Evolutionary conservation across 37 sponge, comb jelly and placozoan species (phyloP).

Genomic region (Lycopodina hypogea): DNA sequence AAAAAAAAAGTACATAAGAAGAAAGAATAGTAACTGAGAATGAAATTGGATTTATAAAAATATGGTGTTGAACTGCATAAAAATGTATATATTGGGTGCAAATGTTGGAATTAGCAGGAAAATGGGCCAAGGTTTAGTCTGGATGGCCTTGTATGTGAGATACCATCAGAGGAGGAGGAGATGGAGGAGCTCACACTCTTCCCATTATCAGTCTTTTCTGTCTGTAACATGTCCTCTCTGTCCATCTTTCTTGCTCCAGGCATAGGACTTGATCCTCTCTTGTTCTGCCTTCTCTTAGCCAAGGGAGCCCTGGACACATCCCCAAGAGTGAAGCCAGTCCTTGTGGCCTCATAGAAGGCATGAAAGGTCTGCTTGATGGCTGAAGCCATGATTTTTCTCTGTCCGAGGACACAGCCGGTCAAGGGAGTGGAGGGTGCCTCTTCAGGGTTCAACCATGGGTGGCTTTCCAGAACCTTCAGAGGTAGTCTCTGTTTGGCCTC

Average conservation of each 20-base stretch:
- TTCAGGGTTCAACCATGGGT: constrained; percentile 73
- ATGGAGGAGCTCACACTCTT: neutral
- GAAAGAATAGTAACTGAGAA: too few species aligned
- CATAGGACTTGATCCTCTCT: constrained; percentile 19
- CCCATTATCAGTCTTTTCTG: neutral
- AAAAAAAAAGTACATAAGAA: too few species aligned
- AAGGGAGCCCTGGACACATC: constrained; percentile 85
- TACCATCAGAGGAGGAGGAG: neutral
- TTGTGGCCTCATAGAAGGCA: constrained; percentile 73
- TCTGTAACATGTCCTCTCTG: too few species aligned
- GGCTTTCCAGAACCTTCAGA: constrained; percentile 38
- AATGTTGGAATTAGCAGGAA: neutral
- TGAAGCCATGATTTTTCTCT: constrained; percentile 37
- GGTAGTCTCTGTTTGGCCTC: constrained; percentile 74
- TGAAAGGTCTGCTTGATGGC: constrained; percentile 86
- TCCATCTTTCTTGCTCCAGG: neutral
- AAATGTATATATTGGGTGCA: too few species aligned
- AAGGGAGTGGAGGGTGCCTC: constrained; percentile 76
- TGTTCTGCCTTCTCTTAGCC: constrained; percentile 77
- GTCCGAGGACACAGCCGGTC: constrained; percentile 57
- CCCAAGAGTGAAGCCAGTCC: constrained; percentile 72
- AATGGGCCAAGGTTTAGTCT: neutral
- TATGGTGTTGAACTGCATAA: too few species aligned
- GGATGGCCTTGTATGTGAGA: neutral
- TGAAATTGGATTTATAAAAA: too few species aligned